These are phyloP conservation scores for Synergus japonicus DNA, from an alignment of 2,888 invertebrate species.

Conservation along the genomic window DNA sequence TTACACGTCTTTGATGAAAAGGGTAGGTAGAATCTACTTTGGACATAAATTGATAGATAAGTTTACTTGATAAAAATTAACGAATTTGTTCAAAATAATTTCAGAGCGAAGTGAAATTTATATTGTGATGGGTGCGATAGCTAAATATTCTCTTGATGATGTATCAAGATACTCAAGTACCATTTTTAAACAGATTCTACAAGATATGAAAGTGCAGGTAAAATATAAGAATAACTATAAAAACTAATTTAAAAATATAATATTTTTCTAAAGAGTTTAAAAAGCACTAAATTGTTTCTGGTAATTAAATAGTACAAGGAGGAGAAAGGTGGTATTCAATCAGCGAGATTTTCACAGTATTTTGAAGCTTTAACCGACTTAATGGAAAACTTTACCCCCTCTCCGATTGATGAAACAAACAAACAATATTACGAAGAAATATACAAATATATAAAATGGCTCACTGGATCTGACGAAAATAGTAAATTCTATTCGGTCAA, in stretches of 20 bases:
- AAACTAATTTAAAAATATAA: neutral
- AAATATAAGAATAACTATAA: neutral
- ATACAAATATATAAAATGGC: constrained; percentile 56
- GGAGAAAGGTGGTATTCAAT: constrained; percentile 27
- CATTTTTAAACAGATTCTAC: constrained; percentile 50
- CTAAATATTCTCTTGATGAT: constrained; percentile 50
- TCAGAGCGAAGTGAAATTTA: constrained; percentile 45
- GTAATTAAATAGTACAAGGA: constrained; percentile 52
- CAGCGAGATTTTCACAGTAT: constrained; percentile 59
- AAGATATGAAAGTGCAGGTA: constrained; percentile 58
- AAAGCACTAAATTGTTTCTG: constrained; percentile 42
- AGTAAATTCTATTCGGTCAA: neutral
- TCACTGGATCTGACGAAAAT: constrained; percentile 46
- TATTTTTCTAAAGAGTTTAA: constrained; percentile 52
- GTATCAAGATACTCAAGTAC: constrained; percentile 36
- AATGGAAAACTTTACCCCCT: constrained; percentile 58
- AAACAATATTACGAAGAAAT: constrained; percentile 41
- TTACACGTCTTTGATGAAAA: constrained; percentile 47
- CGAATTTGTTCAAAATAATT: neutral
- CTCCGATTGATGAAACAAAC: constrained; percentile 42
- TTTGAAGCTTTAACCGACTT: constrained; percentile 62
- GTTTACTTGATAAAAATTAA: constrained; percentile 2
- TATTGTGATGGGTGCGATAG: constrained; percentile 58
- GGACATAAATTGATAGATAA: neutral
- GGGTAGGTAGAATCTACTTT: constrained; percentile 56